Percentiles rank a stretch among this genome's conserved stretches.
Conservation (phyloP, 1,140 invertebrate species). For the Trichonephila clavata region DNA sequence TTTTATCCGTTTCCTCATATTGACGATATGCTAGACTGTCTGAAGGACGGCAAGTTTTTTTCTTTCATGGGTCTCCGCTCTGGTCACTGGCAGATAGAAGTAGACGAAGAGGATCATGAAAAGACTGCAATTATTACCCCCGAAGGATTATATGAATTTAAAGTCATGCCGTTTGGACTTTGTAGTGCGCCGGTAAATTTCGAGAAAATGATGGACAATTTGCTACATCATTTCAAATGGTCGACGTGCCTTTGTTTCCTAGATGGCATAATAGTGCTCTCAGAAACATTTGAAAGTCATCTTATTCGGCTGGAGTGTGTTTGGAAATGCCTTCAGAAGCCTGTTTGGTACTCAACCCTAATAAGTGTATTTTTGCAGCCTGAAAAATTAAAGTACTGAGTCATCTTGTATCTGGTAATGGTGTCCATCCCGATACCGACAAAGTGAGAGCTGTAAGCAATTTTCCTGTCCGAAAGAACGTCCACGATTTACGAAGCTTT, state of each 20-base stretch:
- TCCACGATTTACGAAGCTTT: constrained; percentile 49
- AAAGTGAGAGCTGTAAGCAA: not conserved
- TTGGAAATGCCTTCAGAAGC: constrained; percentile 26
- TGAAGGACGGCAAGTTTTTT: constrained; percentile 80
- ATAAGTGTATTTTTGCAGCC: constrained; percentile 51
- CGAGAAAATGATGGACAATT: constrained; percentile 43
- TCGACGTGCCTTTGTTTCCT: constrained; percentile 75
- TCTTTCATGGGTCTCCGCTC: constrained; percentile 79
- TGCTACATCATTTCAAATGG: constrained; percentile 58
- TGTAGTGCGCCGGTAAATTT: constrained; percentile 15
- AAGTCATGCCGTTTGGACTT: constrained; percentile 35
- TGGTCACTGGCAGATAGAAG: constrained; percentile 82
- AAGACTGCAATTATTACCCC: constrained; percentile 37
- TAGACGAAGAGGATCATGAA: constrained; percentile 34
- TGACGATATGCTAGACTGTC: constrained; percentile 80
- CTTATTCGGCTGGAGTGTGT: constrained; percentile 19
- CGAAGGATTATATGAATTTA: constrained; percentile 40
- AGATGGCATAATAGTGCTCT: constrained; percentile 74
- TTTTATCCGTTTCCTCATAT: constrained; percentile 83
- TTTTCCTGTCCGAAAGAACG: constrained; percentile 29
- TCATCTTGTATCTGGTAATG: constrained; percentile 32
- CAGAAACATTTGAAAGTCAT: constrained; percentile 51
- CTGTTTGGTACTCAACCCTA: not conserved
- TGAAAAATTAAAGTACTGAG: constrained; percentile 9
- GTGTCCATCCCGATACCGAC: constrained; percentile 16